Conservation (phyloP, 2,797 vertebrate genomes). For the Threskiornis aethiopicus region DNA sequence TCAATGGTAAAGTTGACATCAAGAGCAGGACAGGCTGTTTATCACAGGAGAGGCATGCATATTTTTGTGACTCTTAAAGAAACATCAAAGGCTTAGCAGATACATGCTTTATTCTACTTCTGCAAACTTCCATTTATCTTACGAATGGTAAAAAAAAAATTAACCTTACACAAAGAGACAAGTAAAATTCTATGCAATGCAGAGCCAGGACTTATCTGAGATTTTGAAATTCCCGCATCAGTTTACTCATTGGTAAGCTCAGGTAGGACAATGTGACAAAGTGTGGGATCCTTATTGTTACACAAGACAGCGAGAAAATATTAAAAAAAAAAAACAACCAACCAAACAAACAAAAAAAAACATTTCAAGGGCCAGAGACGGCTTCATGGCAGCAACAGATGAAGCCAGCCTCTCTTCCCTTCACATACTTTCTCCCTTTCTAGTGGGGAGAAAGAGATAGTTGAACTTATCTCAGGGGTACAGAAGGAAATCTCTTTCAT, state of each 20-base stretch:
- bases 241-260: not conserved
- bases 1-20: not conserved
- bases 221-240: not conserved
- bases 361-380: not conserved
- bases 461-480: not conserved
- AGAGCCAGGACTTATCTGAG: not conserved
- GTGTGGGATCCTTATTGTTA: not conserved
- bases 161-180: not conserved
- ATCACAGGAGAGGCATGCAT: not conserved
- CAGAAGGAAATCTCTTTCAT: not conserved
- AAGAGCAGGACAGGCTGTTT: not conserved
- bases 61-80: not conserved
- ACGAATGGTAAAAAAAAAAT: not conserved
- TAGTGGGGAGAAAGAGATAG: not conserved
- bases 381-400: not conserved
- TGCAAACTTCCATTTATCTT: not conserved
- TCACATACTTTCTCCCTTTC: not conserved
- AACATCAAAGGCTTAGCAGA: not conserved
- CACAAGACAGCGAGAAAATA: not conserved
- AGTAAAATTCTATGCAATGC: not conserved
- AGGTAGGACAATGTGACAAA: not conserved
- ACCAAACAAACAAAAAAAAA: too few species aligned
- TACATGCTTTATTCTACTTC: not conserved
- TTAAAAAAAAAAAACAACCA: not conserved
- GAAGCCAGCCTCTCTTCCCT: not conserved